Base-by-base conservation (phyloP, 2,113 vertebrate species). In the Sylvia atricapilla region DNA sequence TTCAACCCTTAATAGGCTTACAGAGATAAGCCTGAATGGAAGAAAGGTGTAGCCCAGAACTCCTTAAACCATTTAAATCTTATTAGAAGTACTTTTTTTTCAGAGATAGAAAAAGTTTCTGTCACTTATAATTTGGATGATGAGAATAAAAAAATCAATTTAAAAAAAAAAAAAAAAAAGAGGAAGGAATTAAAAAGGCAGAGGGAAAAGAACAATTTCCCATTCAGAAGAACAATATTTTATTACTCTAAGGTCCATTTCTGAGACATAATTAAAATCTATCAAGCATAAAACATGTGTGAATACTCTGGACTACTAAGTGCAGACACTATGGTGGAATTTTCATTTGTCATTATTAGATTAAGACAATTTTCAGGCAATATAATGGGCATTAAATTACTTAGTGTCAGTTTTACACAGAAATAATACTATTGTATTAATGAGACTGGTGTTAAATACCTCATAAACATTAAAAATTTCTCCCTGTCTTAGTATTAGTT, bases 11-110 rank as follows among this genome's bases (percentile, higher is more conserved):
- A 94, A 93, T 85, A 86, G 69, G 56, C 47, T 95, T 82, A 83
- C 9, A 67, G 5, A 67, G 67, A 70, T 89, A 87, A 91, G 50
- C 19, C 47, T 91, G 50, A 91, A 87, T 62, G 43, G 35, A 49
- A 85, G 74, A 73, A 77, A 50, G 30, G 50, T n/a, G 27, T 43
- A 93, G 18, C 23, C 58, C 43, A 78, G 46, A 70, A 90, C 11
- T 77, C 62, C 72, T 95, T 85, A 90, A 94, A 62, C 16, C 16
- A 41, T 93, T 95, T 88, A 58, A 83, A 63, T 83, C n/a, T 83
- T 79, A 80, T 83, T 93, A 83, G 5, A 94, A 87, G 19, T 39
- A 59, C 28, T 52, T 83, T 62, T 20, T 91, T 63, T 87, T 80
- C 37, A 89, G 41, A 81, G 30, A 60, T 46, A 76, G 8, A 31